Conservation (phyloP, 2,113 vertebrate genomes). For the Triplophysa dalaica region DNA sequence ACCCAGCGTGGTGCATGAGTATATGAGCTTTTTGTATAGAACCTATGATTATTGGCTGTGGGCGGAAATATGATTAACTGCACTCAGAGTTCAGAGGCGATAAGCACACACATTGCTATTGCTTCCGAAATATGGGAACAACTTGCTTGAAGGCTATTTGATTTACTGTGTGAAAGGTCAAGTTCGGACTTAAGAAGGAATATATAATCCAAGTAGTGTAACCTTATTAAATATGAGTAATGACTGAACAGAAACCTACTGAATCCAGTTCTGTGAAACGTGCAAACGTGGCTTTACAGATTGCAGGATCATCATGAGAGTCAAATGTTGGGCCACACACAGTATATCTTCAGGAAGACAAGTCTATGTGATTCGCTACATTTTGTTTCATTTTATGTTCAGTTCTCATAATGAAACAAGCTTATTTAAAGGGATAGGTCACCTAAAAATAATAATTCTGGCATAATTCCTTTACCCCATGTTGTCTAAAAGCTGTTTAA, state of each 20-base stretch:
- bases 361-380: not conserved
- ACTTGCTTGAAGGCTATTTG: conserved; percentile 17
- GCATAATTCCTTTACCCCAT: too few species aligned
- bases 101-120: conserved; percentile 20
- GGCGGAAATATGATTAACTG: conserved; percentile 43
- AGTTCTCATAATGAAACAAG: not conserved
- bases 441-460: too few species aligned
- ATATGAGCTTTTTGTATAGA: conserved; percentile 13
- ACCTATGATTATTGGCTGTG: conserved; percentile 33
- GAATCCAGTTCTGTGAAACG: conserved; percentile 6
- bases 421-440: not conserved
- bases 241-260: conserved; percentile 24
- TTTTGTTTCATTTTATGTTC: not conserved
- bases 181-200: conserved; percentile 29
- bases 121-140: conserved; percentile 20
- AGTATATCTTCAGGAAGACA: conserved; percentile 1
- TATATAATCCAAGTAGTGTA: conserved; percentile 24
- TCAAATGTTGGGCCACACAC: conserved; percentile 9
- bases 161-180: conserved; percentile 40
- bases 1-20: conserved; percentile 44
- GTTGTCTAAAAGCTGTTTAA: too few species aligned
- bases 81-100: conserved; percentile 34
- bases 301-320: not conserved
- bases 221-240: conserved; percentile 39
- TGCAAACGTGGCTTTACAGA: not conserved